phyloP scores from a whole-genome alignment of 2,113 vertebrate genomes.

The Clarias magur region DNA sequence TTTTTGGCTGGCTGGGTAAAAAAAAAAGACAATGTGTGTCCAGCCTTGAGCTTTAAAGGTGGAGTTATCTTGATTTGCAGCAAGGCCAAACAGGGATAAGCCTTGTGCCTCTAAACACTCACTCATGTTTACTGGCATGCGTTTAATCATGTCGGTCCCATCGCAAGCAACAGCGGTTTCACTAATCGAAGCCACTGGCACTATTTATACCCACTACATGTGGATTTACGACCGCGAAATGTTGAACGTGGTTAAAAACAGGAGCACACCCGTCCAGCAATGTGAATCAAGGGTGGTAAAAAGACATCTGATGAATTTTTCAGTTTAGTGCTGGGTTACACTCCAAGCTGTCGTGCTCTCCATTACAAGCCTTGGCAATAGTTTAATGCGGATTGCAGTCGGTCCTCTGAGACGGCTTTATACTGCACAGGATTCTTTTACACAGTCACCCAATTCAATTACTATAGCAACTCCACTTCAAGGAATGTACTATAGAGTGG shows the following conservation, averaged over 20 bases:
- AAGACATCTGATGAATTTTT: constrained; percentile 8
- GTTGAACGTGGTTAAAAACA: neutral
- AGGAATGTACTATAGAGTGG: neutral
- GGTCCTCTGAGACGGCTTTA: constrained; percentile 17
- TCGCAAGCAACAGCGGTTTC: neutral
- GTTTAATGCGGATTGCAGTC: constrained; percentile 3
- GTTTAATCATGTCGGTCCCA: neutral
- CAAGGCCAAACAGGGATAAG: neutral
- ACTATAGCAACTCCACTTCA: constrained; percentile 23
- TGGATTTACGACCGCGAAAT: neutral
- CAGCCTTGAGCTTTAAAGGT: constrained; percentile 7
- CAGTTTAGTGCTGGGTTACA: neutral
- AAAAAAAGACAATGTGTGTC: constrained; percentile 5
- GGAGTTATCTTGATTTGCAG: neutral
- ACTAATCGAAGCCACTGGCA: neutral
- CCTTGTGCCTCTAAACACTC: neutral
- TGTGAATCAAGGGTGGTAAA: neutral
- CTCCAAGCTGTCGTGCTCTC: constrained; percentile 5
- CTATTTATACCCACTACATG: neutral
- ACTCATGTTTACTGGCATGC: constrained; percentile 3
- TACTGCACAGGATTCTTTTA: constrained; percentile 4
- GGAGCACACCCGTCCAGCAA: neutral
- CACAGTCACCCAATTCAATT: constrained; percentile 31
- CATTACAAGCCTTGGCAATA: constrained; percentile 16
- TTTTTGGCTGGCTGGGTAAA: neutral